Evolutionary conservation across 2,888 invertebrate genomes (phyloP), one percentile per base, ranked within the genome.

Genomic region (Trissoscelio sp.): DNA sequence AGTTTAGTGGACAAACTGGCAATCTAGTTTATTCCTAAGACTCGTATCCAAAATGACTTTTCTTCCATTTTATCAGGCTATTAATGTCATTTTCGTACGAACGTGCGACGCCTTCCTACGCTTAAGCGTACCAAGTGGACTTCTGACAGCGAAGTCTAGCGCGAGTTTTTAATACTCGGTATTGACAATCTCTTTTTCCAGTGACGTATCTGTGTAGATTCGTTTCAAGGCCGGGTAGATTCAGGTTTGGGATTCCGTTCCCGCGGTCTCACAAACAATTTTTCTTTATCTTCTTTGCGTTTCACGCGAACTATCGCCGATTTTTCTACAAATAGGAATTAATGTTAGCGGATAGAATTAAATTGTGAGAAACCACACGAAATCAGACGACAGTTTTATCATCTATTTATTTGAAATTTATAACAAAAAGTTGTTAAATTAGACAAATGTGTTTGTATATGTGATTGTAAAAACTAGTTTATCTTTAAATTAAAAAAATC

Each of bases 151-250:
- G 42, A 66, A 57, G 69, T 75, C 64, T 75, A 70, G 66, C 57
- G 44, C 66, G 70, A 81, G 70, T 75, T 48, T n/a, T n/a, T 39
- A 64, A 57, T 60, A 67, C 81, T 73, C 81, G 66, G 73, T 81
- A 81, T 67, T 81, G 81, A 81, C 81, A 81, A 81, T 81, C 81
- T 81, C 81, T 81, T 81, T 77, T 66, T 55, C 67, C 72, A 67
- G 58, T 75, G 22, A 81, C 53, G 34, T 75, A 80, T 72, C 62
- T 55, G 39, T 80, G 39, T 80, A 74, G 57, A 57, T 67, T 64
- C 44, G 24, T 80, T 62, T 69, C 37, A 46, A 34, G 14, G 14
- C 34, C 39, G 53, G 34, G 42, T 79, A 58, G 42, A 70, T 37
- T 67, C 20, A 18, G 6, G n/a, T 51, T 58, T 18, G 37, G 44